Conservation (phyloP, 1,140 invertebrate species). For the Dendrolimus kikuchii region DNA sequence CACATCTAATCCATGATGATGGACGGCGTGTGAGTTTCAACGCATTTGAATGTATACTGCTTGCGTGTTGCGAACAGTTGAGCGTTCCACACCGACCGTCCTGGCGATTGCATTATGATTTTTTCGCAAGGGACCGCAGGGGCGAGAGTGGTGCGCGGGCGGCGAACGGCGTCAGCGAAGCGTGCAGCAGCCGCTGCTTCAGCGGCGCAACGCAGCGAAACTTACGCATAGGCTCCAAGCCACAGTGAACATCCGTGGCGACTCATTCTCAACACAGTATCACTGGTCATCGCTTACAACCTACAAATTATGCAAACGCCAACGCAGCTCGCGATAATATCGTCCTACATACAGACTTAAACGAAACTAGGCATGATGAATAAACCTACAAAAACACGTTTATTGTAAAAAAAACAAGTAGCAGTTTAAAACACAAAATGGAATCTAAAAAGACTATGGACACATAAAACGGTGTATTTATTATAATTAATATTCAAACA, state of each 20-base stretch:
- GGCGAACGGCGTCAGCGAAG: conserved; percentile 47
- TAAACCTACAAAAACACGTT: too few species aligned
- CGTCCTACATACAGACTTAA: background rate
- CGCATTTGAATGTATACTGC: conserved; percentile 68
- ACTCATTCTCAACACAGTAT: conserved; percentile 7
- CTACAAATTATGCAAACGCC: conserved; percentile 26
- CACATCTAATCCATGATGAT: conserved; percentile 61
- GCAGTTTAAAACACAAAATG: too few species aligned
- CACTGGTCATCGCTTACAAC: conserved; percentile 8
- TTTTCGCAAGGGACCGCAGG: conserved; percentile 67
- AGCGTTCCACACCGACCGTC: conserved; percentile 66
- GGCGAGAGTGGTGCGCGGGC: conserved; percentile 42
- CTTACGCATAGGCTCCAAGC: conserved; percentile 25
- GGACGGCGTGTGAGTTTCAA: conserved; percentile 66
- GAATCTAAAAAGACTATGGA: too few species aligned
- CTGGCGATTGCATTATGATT: conserved; percentile 71
- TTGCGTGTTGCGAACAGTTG: conserved; percentile 59
- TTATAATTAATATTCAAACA: too few species aligned
- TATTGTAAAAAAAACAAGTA: too few species aligned
- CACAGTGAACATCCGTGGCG: too few species aligned
- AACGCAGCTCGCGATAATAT: conserved; percentile 14
- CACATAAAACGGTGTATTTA: too few species aligned
- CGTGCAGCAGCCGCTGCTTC: conserved; percentile 57
- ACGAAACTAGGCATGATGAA: too few species aligned
- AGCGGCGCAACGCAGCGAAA: conserved; percentile 43